Base-by-base conservation (phyloP, 2,888 invertebrate genomes). In the Eugnorisma glareosa region DNA sequence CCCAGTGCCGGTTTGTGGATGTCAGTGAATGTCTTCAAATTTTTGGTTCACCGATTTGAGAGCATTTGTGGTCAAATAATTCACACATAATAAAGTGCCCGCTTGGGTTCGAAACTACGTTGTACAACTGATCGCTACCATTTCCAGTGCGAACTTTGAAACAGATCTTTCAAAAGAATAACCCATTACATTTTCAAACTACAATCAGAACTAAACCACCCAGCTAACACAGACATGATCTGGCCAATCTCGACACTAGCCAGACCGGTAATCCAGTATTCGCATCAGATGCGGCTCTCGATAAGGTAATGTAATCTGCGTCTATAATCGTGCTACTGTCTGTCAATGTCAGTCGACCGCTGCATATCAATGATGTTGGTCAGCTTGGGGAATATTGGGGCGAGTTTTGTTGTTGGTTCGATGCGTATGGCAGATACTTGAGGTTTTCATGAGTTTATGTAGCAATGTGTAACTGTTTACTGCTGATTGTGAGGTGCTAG, bases 271-370 rank as follows among this genome's bases (percentile, higher is more conserved):
- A 68, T 57, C 68, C 51, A 61, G 70, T 81, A 85, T 85, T 81
- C 21, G 66, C 54, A 54, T 69, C 73, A 61, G 72, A 59, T 37
- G 35, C 67, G 75, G 85, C 69, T 75, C 83, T 86, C 83, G 86
- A 77, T 85, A 74, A 74, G 72, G 78, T 84, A 85, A 85, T 67
- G 72, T 66, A 85, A 85, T 83, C 72, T 82, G 82, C 45, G 67
- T 74, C 63, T 70, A 79, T 79, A 79, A 79, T 76, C 68, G 66
- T 24, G 5, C 61, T 31, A 63, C 71, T 48, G 76, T 79, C 85
- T 28, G 7, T 82, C 87, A 82, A 64, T 71, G 76, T 78, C 73
- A 67, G 67, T 21, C 69, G 45, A 64, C 54, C 74, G 37, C 18
- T 72, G 86, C 66, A 86, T 78, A 59, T 40, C 45, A 82, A 82